phyloP scores from a whole-genome alignment of 1,140 invertebrate species.

The Sycophaga agraensis region DNA sequence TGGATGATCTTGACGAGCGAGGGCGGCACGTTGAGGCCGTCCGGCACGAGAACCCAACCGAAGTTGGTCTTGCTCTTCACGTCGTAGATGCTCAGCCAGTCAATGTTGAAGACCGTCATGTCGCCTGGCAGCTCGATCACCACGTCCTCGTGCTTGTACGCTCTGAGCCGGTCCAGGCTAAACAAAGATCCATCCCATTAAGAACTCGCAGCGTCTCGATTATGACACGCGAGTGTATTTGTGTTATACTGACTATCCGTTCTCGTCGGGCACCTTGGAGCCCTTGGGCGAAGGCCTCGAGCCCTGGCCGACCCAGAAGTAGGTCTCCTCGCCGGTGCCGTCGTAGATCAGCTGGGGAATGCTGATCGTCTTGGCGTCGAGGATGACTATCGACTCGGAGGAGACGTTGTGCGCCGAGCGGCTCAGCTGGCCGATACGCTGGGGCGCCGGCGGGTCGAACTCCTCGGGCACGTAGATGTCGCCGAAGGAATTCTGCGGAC shows the following conservation, averaged over 20 bases:
- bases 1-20: constrained; percentile 65
- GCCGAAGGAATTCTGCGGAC: constrained; percentile 61
- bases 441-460: constrained; percentile 81
- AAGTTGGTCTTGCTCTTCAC: constrained; percentile 70
- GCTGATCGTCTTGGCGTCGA: constrained; percentile 79
- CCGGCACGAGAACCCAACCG: constrained; percentile 77
- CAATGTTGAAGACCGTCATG: constrained; percentile 78
- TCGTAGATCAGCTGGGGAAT: constrained; percentile 79
- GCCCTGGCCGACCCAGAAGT: constrained; percentile 87
- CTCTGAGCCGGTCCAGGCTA: constrained; percentile 72
- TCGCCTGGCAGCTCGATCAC: constrained; percentile 79
- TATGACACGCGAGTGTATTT: too few relatives aligned
- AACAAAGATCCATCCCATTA: too few relatives aligned
- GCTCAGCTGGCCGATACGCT: constrained; percentile 71
- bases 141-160: constrained; percentile 75
- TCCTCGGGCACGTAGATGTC: constrained; percentile 90
- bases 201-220: too few relatives aligned
- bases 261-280: constrained; percentile 83
- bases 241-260: constrained; percentile 93
- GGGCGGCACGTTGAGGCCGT: constrained; percentile 83
- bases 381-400: constrained; percentile 72
- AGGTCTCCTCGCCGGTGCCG: constrained; percentile 73
- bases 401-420: constrained; percentile 68
- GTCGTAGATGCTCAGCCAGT: constrained; percentile 85
- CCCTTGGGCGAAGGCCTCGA: constrained; percentile 82